Conservation (phyloP, 2,888 invertebrate species). For the Nycteola revayana region DNA sequence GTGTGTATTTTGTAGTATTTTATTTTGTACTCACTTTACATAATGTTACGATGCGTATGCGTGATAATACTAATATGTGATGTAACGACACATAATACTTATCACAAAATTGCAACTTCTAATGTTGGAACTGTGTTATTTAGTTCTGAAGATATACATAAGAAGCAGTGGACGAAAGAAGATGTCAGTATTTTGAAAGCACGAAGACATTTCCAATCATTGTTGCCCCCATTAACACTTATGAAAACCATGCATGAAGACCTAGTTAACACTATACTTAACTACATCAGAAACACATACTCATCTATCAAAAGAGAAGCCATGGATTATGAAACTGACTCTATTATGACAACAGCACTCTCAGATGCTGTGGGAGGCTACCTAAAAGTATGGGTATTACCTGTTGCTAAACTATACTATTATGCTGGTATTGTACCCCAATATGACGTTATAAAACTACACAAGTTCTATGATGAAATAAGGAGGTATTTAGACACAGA, state of each 20-base stretch:
- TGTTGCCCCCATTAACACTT: constrained; percentile 48
- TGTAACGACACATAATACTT: constrained; percentile 8
- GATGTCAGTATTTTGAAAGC: constrained; percentile 51
- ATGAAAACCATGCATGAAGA: constrained; percentile 43
- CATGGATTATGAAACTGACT: constrained; percentile 32
- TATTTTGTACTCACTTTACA: constrained; percentile 47
- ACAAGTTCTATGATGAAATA: constrained; percentile 79
- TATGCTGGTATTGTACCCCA: constrained; percentile 84
- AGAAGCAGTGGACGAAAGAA: constrained; percentile 42
- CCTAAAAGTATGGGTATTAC: constrained; percentile 81
- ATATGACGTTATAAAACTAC: constrained; percentile 76
- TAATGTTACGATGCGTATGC: constrained; percentile 32
- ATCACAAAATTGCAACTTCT: constrained; percentile 18
- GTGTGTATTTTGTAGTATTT: constrained; percentile 47
- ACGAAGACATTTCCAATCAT: constrained; percentile 50
- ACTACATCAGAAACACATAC: constrained; percentile 51
- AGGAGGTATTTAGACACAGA: constrained; percentile 81
- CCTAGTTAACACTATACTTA: constrained; percentile 43
- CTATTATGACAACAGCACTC: constrained; percentile 58
- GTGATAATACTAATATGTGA: constrained; percentile 27
- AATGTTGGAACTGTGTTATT: constrained; percentile 69
- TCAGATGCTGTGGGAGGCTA: constrained; percentile 83
- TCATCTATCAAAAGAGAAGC: constrained; percentile 44
- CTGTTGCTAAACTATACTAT: constrained; percentile 82
- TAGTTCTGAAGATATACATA: constrained; percentile 37